These are phyloP conservation scores for Ochotona curzoniae DNA, from an alignment of 2,113 vertebrate species.

Conservation along the genomic window DNA sequence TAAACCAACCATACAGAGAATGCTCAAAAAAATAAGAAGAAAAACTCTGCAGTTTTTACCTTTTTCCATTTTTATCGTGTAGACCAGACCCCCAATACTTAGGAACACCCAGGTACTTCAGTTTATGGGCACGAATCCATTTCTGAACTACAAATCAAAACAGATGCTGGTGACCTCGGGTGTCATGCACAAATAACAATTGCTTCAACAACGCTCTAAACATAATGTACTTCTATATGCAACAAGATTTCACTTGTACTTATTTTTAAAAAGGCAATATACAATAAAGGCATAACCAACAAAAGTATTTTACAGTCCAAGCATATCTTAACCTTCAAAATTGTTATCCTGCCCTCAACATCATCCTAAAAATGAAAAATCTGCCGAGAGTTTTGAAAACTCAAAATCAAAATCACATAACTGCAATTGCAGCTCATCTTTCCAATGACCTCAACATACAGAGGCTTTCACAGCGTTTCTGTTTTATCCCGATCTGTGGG, in stretches of 20 bases:
- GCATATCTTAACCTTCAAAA: background rate
- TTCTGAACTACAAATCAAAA: slow-evolving; percentile 91
- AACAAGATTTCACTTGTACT: slow-evolving; percentile 29
- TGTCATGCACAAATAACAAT: background rate
- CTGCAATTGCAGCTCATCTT: background rate
- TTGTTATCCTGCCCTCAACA: background rate
- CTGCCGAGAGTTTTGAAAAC: background rate
- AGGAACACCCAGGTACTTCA: slow-evolving; percentile 95
- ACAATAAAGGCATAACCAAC: background rate
- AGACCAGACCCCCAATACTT: slow-evolving; percentile 97
- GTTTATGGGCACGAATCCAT: slow-evolving; percentile 92
- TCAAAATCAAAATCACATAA: slow-evolving; percentile 1
- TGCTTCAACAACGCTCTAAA: slow-evolving; percentile 13
- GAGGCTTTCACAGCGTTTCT: background rate
- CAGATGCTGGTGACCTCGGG: slow-evolving; percentile 63
- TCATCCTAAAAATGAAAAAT: slow-evolving; percentile 49
- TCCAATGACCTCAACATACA: background rate
- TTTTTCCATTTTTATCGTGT: slow-evolving; percentile 92
- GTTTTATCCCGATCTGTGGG: background rate
- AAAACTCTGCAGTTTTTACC: slow-evolving; percentile 84
- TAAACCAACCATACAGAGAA: background rate
- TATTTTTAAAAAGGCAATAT: background rate
- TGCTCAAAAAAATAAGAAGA: background rate
- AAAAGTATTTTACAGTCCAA: slow-evolving; percentile 13
- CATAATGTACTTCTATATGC: background rate